A percentile compares a stretch with the other conserved stretches of the same genome.
Conservation (phyloP, 2,113 vertebrate genomes). For the Muntiacus muntjak region DNA sequence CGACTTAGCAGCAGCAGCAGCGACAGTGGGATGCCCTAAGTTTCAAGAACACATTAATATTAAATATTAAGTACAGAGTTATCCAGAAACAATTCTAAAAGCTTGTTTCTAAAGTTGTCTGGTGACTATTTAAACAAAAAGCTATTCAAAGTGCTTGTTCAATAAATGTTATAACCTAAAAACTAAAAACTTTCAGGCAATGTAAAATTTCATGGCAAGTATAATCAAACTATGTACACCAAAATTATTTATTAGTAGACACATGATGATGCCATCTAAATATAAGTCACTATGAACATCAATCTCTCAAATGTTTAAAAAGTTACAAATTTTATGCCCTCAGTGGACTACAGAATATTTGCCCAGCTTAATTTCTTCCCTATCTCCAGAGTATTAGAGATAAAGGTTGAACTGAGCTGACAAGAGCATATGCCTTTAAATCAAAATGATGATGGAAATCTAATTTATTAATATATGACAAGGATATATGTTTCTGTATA, state of each 20-base stretch:
- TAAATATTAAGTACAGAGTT: neutral
- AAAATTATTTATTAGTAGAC: constrained; percentile 26
- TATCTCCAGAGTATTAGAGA: neutral
- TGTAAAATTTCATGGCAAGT: constrained; percentile 21
- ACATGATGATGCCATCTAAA: neutral
- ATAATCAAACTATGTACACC: neutral
- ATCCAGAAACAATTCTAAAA: neutral
- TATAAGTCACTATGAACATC: neutral
- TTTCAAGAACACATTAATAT: neutral
- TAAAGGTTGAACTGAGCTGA: neutral
- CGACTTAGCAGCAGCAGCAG: neutral
- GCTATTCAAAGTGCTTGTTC: neutral
- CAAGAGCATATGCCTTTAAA: neutral
- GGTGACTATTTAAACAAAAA: neutral
- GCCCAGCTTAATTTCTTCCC: neutral
- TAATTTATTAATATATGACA: neutral
- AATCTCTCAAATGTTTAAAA: neutral
- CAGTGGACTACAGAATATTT: neutral
- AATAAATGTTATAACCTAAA: neutral
- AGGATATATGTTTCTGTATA: neutral
- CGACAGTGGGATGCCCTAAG: neutral
- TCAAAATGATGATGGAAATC: neutral
- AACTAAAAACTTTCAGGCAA: neutral
- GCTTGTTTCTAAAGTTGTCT: constrained; percentile 19
- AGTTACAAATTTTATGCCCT: neutral